Percentiles rank a stretch among this genome's conserved stretches.
Conservation (phyloP, 2,888 invertebrate genomes). For the Drosophila maculinotata region DNA sequence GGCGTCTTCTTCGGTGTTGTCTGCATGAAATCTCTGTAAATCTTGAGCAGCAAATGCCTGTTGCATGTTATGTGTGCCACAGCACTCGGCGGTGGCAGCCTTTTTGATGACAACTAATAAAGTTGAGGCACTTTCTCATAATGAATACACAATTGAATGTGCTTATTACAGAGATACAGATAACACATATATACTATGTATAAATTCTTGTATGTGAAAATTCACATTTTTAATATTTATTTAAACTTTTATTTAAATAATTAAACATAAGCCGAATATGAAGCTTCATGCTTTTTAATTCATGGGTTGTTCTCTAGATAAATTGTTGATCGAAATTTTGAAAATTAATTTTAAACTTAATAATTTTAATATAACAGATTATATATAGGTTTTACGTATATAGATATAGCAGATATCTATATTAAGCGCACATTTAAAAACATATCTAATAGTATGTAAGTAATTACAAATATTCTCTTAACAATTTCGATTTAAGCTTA, state of each 20-base stretch:
- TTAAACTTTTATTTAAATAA: too few species aligned
- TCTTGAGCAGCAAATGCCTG: slow-evolving; percentile 51
- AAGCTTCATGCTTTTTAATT: too few species aligned
- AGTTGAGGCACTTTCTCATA: slow-evolving; percentile 56
- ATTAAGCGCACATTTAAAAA: slow-evolving; percentile 1
- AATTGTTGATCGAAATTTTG: too few species aligned
- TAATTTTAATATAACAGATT: too few species aligned
- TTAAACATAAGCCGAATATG: too few species aligned
- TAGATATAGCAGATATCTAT: neutral
- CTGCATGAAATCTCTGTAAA: slow-evolving; percentile 62
- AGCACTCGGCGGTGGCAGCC: too few species aligned
- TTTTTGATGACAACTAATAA: slow-evolving; percentile 67
- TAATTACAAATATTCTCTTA: neutral
- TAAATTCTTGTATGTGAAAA: too few species aligned
- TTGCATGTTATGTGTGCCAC: slow-evolving; percentile 13
- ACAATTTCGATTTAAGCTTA: slow-evolving; percentile 9
- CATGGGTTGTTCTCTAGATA: too few species aligned
- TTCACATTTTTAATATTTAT: too few species aligned
- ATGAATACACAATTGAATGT: slow-evolving; percentile 47
- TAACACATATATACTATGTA: too few species aligned
- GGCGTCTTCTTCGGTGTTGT: slow-evolving; percentile 28
- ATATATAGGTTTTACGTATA: too few species aligned
- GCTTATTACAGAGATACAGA: slow-evolving; percentile 6
- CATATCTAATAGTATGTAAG: neutral
- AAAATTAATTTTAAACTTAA: too few species aligned